phyloP scores from a whole-genome alignment of 2,888 invertebrate species.

The Ichneumon xanthorius region DNA sequence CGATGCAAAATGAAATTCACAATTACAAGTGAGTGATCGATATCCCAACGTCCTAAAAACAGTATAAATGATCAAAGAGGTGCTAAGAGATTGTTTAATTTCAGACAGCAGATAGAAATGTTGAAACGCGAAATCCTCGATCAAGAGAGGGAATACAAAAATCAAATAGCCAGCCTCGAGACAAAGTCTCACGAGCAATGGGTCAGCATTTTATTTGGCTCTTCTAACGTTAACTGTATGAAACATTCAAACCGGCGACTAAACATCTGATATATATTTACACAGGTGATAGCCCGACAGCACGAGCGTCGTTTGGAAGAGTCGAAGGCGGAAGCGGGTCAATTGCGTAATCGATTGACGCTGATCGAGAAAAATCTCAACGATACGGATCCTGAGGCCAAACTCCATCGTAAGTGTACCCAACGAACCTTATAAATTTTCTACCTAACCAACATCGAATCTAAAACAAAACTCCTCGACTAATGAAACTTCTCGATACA shows the following conservation, averaged over 20 bases:
- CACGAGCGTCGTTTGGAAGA: conserved; percentile 94
- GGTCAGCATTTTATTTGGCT: conserved; percentile 84
- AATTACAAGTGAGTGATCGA: conserved; percentile 89
- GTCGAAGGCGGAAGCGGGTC: conserved; percentile 90
- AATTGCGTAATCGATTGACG: conserved; percentile 88
- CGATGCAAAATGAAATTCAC: conserved; percentile 92
- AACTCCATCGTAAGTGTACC: conserved; percentile 85
- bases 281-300: conserved; percentile 90
- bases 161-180: conserved; percentile 92
- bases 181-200: conserved; percentile 94
- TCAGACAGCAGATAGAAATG: conserved; percentile 89
- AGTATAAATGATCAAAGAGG: not conserved
- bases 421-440: not conserved
- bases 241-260: conserved; percentile 20
- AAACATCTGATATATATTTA: conserved; percentile 31
- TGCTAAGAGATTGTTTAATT: conserved; percentile 61
- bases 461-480: conserved; percentile 21
- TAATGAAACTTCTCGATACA: conserved; percentile 48
- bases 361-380: conserved; percentile 86
- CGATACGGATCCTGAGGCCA: conserved; percentile 85
- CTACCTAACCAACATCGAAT: not conserved
- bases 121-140: conserved; percentile 94
- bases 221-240: not conserved
- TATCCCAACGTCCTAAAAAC: conserved; percentile 26
- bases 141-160: conserved; percentile 90